These are phyloP conservation scores for Alethe diademata DNA, from an alignment of 2,113 vertebrate genomes.

Conservation along the genomic window DNA sequence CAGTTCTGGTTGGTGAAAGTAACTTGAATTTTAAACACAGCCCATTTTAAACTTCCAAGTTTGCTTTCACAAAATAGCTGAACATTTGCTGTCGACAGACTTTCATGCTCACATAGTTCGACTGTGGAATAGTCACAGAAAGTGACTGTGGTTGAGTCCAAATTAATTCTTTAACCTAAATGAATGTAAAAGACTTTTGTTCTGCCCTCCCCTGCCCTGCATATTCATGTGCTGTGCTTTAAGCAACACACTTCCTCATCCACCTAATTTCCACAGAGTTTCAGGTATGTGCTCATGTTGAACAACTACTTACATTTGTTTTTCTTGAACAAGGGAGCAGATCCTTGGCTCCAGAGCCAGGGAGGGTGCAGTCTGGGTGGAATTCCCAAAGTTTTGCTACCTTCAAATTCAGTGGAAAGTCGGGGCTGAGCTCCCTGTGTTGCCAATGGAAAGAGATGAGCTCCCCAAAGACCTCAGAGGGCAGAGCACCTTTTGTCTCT, in stretches of 20 bases:
- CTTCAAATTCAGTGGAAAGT: not conserved
- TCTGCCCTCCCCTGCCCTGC: not conserved
- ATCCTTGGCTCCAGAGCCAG: not conserved
- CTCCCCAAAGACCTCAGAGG: not conserved
- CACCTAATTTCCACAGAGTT: not conserved
- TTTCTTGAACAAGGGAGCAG: slow-evolving; percentile 20
- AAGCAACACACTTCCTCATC: not conserved
- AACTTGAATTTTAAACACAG: not conserved
- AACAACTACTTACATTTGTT: slow-evolving; percentile 17
- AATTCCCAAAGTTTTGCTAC: not conserved
- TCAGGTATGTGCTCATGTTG: slow-evolving; percentile 5
- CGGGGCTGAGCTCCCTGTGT: not conserved
- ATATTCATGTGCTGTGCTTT: not conserved
- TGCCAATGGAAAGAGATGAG: not conserved
- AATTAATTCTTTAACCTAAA: not conserved
- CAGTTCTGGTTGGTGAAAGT: not conserved
- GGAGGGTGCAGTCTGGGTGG: not conserved
- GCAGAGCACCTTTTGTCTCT: not conserved
- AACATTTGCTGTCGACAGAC: not conserved
- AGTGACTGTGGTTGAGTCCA: not conserved
- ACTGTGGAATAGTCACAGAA: slow-evolving; percentile 14
- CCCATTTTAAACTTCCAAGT: not conserved
- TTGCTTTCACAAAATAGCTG: not conserved
- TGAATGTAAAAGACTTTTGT: not conserved
- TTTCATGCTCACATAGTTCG: not conserved